Evolutionary conservation across 2,797 vertebrate genomes (phyloP), one percentile per base, ranked within the genome.

Genomic region (Austrolebias charrua): DNA sequence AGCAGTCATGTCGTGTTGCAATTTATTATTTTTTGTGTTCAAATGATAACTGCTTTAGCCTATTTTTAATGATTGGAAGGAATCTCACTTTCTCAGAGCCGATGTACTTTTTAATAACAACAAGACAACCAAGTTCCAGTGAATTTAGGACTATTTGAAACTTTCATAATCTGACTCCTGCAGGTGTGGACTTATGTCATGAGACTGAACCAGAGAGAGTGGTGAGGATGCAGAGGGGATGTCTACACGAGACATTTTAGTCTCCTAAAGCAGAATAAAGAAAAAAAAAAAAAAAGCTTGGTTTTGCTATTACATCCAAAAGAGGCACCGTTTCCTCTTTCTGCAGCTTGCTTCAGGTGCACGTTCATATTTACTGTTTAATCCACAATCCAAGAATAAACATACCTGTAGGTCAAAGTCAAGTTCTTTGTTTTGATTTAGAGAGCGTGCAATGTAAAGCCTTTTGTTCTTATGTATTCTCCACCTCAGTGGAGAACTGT

Each of bases 111-210:
- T 57, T n/a, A n/a, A n/a, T n/a, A n/a, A n/a, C n/a, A n/a, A 60
- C 68, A 80, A 83, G 16, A 86, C 60, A 42, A 62, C 33, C 40
- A 14, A 11, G 45, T 86, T 85, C 73, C 65, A 46, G 18, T n/a
- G 42, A 75, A 75, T 49, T 49, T 2, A 45, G 24, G 31, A 55
- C 28, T n/a, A 29, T 20, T 44, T 38, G 75, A 75, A 54, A 73
- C 19, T 84, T 87, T 80, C 43, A 49, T 47, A 33, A n/a, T 44
- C 19, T 64, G 28, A 43, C 18, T 49, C 18, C 35, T 80, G 74
- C 86, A 90, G 86, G 76, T 89, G 88, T 79, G 57, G 1, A 8
- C 28, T 40, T 58, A 14, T 65, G 60, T 72, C 63, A 60, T 80
- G 74, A 29, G 70, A 53, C 35, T 61, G 13, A 68, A 31, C 52